phyloP scores from a whole-genome alignment of 2,797 vertebrate species.

The Semotilus atromaculatus region DNA sequence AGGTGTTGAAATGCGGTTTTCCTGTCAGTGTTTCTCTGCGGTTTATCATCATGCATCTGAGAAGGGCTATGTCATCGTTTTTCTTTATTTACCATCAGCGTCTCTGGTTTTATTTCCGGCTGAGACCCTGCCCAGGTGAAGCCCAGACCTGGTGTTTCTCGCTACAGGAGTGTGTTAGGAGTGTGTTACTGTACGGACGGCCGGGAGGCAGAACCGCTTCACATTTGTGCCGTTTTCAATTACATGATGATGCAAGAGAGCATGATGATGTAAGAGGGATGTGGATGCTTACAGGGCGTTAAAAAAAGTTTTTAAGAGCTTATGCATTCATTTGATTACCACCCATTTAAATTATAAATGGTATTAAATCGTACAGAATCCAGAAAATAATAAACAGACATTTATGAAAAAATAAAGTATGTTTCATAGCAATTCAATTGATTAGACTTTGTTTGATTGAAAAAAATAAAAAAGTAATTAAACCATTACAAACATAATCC shows the following conservation, averaged over 20 bases:
- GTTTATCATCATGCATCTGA: slow-evolving; percentile 3
- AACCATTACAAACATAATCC: too few relatives aligned
- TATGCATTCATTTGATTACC: not conserved
- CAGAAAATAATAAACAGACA: not conserved
- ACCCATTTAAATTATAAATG: too few relatives aligned
- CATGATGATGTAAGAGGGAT: not conserved
- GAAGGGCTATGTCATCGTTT: slow-evolving; percentile 25
- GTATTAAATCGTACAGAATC: not conserved
- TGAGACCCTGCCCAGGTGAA: not conserved
- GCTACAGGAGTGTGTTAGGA: not conserved
- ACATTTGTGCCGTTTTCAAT: not conserved
- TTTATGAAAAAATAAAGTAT: not conserved
- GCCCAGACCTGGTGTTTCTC: not conserved
- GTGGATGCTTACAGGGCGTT: not conserved
- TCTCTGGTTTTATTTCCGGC: not conserved
- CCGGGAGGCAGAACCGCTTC: not conserved
- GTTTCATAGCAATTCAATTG: not conserved
- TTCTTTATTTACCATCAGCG: slow-evolving; percentile 1
- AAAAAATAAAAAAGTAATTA: too few relatives aligned
- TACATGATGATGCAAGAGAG: not conserved
- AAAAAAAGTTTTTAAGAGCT: too few relatives aligned
- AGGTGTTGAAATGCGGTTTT: slow-evolving; percentile 41
- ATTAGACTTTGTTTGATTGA: too few relatives aligned
- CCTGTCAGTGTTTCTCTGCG: not conserved
- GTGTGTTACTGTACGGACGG: too few relatives aligned